Percentiles rank a stretch among this genome's conserved stretches.
phyloP scores from a whole-genome alignment of 2,888 invertebrate genomes.

The Melolontha melolontha region DNA sequence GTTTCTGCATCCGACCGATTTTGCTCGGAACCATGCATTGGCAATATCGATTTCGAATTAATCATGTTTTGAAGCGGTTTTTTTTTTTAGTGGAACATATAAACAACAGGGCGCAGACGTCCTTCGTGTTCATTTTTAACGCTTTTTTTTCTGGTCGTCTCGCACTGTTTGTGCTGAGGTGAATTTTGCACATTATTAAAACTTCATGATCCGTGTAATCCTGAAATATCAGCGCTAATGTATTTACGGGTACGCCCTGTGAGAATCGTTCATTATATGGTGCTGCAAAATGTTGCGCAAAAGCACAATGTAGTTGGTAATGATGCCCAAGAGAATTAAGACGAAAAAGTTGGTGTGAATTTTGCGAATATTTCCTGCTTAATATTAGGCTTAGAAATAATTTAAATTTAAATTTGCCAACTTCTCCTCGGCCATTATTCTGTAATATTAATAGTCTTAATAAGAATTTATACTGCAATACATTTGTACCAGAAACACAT shows the following conservation, averaged over 20 bases:
- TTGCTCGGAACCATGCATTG: conserved; percentile 3
- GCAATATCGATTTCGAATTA: conserved; percentile 31
- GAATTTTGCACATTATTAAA: conserved; percentile 30
- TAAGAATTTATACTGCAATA: no score
- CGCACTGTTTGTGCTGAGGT: conserved; percentile 4
- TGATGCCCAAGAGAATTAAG: not conserved
- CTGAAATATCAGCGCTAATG: conserved; percentile 23
- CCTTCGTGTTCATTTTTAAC: conserved; percentile 26
- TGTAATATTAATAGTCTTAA: no score
- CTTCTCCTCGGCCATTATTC: no score
- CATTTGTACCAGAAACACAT: no score
- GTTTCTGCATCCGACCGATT: conserved; percentile 1
- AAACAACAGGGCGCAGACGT: conserved; percentile 8
- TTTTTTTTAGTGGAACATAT: not conserved
- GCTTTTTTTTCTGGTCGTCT: conserved; percentile 1
- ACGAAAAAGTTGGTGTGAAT: no score
- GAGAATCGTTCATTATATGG: no score
- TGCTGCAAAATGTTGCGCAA: not conserved
- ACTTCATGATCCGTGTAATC: conserved; percentile 25
- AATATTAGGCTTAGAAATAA: no score
- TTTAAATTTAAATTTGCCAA: no score
- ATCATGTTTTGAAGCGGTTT: conserved; percentile 26
- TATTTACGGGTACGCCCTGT: not conserved
- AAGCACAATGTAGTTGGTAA: not conserved
- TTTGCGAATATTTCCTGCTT: no score